Base-by-base conservation (phyloP, 53 echinoderm and acorn worm species). In the Antedon mediterranea region DNA sequence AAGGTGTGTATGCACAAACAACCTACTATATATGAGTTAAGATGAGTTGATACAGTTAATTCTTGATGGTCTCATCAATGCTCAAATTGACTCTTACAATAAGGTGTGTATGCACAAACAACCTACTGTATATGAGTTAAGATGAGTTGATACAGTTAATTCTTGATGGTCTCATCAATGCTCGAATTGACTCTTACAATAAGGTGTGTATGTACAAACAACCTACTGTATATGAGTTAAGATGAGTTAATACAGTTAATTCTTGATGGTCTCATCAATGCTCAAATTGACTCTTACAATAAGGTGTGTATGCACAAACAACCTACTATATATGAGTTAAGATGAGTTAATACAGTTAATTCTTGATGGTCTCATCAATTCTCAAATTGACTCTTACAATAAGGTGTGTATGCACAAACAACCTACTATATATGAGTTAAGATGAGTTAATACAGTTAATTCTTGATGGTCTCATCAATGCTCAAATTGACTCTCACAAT, bases 71-170 rank as follows among this genome's bases (percentile, higher is more conserved):
- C 92, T 92, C 81, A 97, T 97, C 74, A 92, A 91, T 78, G 92
- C 97, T 15, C 81, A 97, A 43, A 97, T 92, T 31, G 97, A 97
- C 79, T 97, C 97, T 26, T 97, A 97, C 43, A 97, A 92, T 79
- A 97, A 97, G 97, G 97, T 92, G 70, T 32, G 20, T n/a, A 41
- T 41, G 5, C 41, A 41, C 41, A 41, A 13, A 41, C 41, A 41
- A 41, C 13, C 41, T 41, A 41, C 13, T 41, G 41, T 41, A 41
- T 88, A 88, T 78, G 88, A 88, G 72, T 71, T 92, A 31, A n/a
- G n/a, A n/a, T n/a, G n/a, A n/a, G n/a, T n/a, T n/a, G n/a, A 95
- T 94, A 91, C 90, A 93, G 71, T 78, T 98, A 31, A 98, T 98
- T 72, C 75, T 92, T 29, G 98, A 98, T 34, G 98, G 92, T 7